Evolutionary conservation across 2,113 vertebrate genomes (phyloP).

Genomic region (Ptilorrhoa leucosticta): DNA sequence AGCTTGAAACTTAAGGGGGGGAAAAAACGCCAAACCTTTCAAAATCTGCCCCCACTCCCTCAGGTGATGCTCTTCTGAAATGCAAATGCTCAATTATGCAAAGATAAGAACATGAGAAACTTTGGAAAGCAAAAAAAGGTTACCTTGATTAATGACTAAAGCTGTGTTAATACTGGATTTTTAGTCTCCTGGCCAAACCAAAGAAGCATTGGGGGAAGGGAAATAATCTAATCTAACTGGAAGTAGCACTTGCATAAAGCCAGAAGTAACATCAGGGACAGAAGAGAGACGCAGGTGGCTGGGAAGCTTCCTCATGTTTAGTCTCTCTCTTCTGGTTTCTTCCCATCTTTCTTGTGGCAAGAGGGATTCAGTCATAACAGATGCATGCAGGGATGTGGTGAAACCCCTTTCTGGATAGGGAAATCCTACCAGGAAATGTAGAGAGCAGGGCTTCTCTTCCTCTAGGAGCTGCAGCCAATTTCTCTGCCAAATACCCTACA

Average conservation of each 20-base stretch:
- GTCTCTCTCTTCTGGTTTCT: neutral
- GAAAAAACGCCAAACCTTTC: neutral
- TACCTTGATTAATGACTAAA: constrained; percentile 56
- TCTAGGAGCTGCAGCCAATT: neutral
- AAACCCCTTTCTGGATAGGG: neutral
- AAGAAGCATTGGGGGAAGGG: neutral
- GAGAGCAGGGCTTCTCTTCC: neutral
- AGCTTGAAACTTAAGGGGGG: neutral
- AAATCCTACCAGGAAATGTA: neutral
- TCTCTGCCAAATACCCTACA: neutral
- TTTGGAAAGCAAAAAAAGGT: constrained; percentile 38
- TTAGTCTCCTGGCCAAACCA: constrained; percentile 13
- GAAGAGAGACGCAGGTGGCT: neutral
- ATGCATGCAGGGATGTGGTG: accelerated
- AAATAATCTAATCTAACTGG: neutral
- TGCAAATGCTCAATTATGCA: constrained; percentile 42
- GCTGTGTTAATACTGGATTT: constrained; percentile 23
- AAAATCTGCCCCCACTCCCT: constrained; percentile 23
- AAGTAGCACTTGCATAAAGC: neutral
- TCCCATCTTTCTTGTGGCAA: neutral
- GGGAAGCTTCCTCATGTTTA: neutral
- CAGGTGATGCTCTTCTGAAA: constrained; percentile 48
- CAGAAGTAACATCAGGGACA: neutral
- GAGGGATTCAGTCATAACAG: neutral
- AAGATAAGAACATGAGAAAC: constrained; percentile 60